Evolutionary conservation across 2,888 invertebrate species (phyloP).

Genomic region (Thereva nobilitata): DNA sequence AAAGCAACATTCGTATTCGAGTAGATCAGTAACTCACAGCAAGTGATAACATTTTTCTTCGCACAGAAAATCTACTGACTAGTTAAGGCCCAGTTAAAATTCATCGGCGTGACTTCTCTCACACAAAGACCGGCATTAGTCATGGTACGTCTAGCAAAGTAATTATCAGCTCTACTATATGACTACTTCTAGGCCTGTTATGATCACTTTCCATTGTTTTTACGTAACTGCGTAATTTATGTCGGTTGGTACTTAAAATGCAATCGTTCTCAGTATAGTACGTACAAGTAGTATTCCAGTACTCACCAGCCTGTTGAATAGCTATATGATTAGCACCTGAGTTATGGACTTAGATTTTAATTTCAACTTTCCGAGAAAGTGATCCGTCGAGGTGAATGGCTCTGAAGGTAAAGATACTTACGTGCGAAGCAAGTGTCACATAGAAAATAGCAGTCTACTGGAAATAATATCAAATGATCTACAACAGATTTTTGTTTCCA

Average conservation of each 20-base stretch:
- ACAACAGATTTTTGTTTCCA: too few species aligned
- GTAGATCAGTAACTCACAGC: neutral
- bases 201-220: constrained; percentile 34
- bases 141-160: constrained; percentile 16
- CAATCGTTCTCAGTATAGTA: neutral
- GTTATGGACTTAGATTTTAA: too few species aligned
- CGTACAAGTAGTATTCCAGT: neutral
- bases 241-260: neutral
- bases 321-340: neutral
- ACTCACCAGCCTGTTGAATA: neutral
- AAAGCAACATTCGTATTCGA: neutral
- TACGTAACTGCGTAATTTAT: constrained; percentile 32
- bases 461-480: too few species aligned
- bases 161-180: constrained; percentile 18
- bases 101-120: constrained; percentile 4
- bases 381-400: constrained; percentile 22
- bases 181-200: constrained; percentile 3
- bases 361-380: too few species aligned
- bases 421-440: neutral
- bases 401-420: constrained; percentile 24
- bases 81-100: neutral
- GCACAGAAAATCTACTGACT: too few species aligned
- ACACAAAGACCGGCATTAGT: constrained; percentile 18
- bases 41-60: constrained; percentile 7
- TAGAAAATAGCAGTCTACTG: too few species aligned